A percentile compares a stretch with the other conserved stretches of the same genome.
phyloP scores from a whole-genome alignment of 2,888 invertebrate species.

The Fragum whitleyi region DNA sequence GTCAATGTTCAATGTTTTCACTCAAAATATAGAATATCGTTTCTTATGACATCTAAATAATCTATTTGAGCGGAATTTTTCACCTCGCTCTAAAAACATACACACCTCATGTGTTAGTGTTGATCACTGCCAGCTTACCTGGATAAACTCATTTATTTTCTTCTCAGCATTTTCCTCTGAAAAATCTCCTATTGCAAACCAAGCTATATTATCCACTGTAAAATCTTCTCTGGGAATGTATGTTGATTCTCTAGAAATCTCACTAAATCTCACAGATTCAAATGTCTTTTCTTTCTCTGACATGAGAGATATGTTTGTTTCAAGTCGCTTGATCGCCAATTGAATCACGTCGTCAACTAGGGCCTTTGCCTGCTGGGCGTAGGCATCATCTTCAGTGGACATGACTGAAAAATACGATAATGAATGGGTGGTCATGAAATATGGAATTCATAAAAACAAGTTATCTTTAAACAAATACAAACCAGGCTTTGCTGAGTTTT shows the following conservation, averaged over 20 bases:
- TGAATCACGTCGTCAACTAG: conserved; percentile 82
- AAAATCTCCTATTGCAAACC: conserved; percentile 83
- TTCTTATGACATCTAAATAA: too few species aligned
- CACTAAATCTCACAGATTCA: conserved; percentile 75
- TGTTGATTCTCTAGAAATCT: conserved; percentile 72
- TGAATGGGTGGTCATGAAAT: not conserved
- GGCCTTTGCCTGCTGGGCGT: conserved; percentile 76
- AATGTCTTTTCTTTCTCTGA: conserved; percentile 79
- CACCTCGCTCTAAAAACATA: too few species aligned
- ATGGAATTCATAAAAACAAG: too few species aligned
- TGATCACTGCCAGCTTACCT: too few species aligned
- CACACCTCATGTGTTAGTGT: too few species aligned
- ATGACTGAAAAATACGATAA: conserved; percentile 36
- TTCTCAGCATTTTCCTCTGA: conserved; percentile 77
- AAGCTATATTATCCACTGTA: conserved; percentile 82
- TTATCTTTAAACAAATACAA: too few species aligned
- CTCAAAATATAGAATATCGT: too few species aligned
- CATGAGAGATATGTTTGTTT: conserved; percentile 73
- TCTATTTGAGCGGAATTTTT: too few species aligned
- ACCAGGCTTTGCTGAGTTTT: too few species aligned
- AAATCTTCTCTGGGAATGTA: conserved; percentile 77
- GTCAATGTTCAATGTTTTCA: too few species aligned
- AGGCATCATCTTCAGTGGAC: conserved; percentile 67
- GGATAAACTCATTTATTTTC: conserved; percentile 84
- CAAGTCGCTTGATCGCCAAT: conserved; percentile 79